Evolutionary conservation across 1,140 invertebrate species (phyloP).

Genomic region (Bradynema listronoti): DNA sequence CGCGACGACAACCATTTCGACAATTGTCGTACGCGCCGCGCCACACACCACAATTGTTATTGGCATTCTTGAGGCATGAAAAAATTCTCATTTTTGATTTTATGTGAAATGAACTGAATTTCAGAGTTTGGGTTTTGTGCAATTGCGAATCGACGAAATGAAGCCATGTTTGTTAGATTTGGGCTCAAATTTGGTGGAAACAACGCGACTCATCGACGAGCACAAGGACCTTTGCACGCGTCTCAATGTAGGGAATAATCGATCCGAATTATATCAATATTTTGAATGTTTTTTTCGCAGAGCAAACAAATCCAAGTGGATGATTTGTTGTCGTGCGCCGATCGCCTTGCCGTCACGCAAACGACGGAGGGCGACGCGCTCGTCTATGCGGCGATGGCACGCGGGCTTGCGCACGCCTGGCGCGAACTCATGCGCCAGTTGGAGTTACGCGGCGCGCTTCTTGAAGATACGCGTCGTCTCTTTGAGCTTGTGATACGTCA

Average conservation of each 20-base stretch:
- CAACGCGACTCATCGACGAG: constrained; percentile 68
- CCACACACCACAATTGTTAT: constrained; percentile 73
- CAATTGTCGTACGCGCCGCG: constrained; percentile 80
- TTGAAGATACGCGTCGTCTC: constrained; percentile 65
- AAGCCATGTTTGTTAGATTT: constrained; percentile 75
- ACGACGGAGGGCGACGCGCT: constrained; percentile 64
- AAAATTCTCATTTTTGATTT: neutral
- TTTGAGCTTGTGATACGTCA: constrained; percentile 44
- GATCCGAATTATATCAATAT: neutral
- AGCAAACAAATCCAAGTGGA: constrained; percentile 82
- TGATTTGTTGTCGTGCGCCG: constrained; percentile 76
- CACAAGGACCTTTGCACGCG: constrained; percentile 77
- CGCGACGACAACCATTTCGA: constrained; percentile 82
- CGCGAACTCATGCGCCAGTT: constrained; percentile 75
- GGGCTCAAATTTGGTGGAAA: constrained; percentile 71
- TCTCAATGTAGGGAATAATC: constrained; percentile 67
- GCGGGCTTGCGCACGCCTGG: constrained; percentile 78
- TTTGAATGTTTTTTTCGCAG: constrained; percentile 60
- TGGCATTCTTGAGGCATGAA: constrained; percentile 77
- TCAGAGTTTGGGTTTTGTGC: constrained; percentile 74
- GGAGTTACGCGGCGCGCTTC: constrained; percentile 70
- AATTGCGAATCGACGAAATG: constrained; percentile 77
- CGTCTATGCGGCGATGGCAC: constrained; percentile 82
- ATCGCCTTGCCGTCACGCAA: constrained; percentile 73
- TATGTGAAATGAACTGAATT: constrained; percentile 56